Base-by-base conservation (phyloP, 1,140 invertebrate genomes). In the Prorops nasuta region DNA sequence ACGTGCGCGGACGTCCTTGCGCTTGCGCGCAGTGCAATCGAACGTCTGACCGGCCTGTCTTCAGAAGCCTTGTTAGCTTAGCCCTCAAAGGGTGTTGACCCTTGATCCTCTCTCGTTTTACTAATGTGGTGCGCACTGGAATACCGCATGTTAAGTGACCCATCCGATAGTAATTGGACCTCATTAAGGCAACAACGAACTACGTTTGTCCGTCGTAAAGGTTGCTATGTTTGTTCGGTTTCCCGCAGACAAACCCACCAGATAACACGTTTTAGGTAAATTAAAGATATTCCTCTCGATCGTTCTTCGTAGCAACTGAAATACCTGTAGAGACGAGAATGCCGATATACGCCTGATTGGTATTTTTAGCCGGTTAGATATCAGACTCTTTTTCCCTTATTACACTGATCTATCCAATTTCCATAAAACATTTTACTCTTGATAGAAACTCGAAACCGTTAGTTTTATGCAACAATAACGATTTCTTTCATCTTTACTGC, bases 131-230 rank as follows among this genome's bases (percentile, higher is more conserved):
- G 56, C 54, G 61, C 53, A 28, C 43, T 58, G 44, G 56, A 68
- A 69, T 69, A 66, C 66, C 49, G 59, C 53, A 57, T 63, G 63
- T 55, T 58, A 67, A 69, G 63, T 66, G 58, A 68, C 56, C 66
- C 57, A 63, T 70, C 60, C 58, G 69, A 67, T 69, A 61, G 65
- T 69, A 69, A 69, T 66, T 66, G 61, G 65, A 64, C 57, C 61
- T 70, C 66, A 69, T 69, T 70, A 69, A 61, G 61, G 54, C 66
- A 64, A 64, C 63, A 62, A 66, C 60, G 54, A 53, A 44, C 43
- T n/a, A n/a, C 21, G 15, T n/a, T 36, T 12, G 18, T 3, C 14
- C 16, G 16, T 21, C 28, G 24, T 6, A 28, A 28, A 28, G 24
- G n/a, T 2, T 7, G 21, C 31, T 36, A 39, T 37, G 44, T 44